A percentile compares a stretch with the other conserved stretches of the same genome.
Conservation (phyloP, 2,797 vertebrate species). For the Peromyscus nudipes region DNA sequence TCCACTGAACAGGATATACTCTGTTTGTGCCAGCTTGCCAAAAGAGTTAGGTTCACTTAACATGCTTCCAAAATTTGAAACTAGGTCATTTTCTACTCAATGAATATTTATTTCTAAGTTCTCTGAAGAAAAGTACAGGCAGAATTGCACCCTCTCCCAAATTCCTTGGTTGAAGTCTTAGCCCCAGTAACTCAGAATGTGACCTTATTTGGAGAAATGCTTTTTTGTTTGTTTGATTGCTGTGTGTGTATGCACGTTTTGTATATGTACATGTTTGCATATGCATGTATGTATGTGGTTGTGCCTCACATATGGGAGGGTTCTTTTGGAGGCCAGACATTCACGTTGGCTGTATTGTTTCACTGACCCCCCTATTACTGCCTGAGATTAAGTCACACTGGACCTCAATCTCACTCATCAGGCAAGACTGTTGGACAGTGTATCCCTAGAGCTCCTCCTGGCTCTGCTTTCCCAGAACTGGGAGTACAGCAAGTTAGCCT, state of each 20-base stretch:
- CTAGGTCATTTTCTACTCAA: not conserved
- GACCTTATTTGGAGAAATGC: not conserved
- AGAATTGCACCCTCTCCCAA: not conserved
- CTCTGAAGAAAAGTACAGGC: not conserved
- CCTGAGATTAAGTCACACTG: not conserved
- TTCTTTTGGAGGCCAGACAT: not conserved
- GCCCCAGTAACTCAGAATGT: not conserved
- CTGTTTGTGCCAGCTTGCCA: not conserved
- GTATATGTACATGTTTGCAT: not conserved
- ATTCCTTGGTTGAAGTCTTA: not conserved
- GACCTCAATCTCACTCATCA: not conserved
- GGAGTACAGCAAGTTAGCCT: not conserved
- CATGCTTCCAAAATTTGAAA: not conserved
- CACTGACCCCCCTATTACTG: not conserved
- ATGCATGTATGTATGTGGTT: not conserved
- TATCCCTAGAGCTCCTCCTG: not conserved
- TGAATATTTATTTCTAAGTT: not conserved
- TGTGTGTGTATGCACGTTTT: not conserved
- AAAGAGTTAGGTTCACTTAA: constrained; percentile 28
- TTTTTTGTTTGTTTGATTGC: not conserved
- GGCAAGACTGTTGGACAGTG: not conserved
- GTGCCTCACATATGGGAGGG: not conserved
- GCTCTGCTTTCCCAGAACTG: not conserved
- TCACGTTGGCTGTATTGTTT: not conserved
- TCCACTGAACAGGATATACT: not conserved